These are phyloP conservation scores for Chaenogobius annularis DNA, from an alignment of 2,113 vertebrate species.

Conservation along the genomic window DNA sequence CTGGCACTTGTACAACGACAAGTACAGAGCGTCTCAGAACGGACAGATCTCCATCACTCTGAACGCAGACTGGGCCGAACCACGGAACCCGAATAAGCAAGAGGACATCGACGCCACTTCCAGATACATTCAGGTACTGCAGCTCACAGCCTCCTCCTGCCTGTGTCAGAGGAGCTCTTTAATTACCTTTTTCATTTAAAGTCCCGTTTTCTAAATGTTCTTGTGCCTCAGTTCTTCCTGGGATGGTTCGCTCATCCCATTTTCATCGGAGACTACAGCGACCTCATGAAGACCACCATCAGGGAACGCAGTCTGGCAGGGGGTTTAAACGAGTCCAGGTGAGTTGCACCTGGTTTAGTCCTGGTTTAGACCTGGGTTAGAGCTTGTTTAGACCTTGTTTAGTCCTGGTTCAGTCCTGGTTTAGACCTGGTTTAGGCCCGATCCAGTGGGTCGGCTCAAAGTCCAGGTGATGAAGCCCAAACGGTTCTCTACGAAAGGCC, in stretches of 20 bases:
- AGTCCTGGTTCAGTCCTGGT: too few species aligned
- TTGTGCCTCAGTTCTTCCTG: slow-evolving; percentile 82
- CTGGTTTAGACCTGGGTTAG: too few species aligned
- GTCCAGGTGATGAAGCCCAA: too few species aligned
- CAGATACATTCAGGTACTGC: slow-evolving; percentile 81
- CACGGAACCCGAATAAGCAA: slow-evolving; percentile 89
- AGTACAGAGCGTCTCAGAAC: slow-evolving; percentile 80
- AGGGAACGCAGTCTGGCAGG: slow-evolving; percentile 83
- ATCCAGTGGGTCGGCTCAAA: too few species aligned
- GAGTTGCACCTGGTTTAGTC: slow-evolving; percentile 22
- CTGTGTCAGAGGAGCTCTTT: too few species aligned
- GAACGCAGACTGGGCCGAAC: slow-evolving; percentile 92
- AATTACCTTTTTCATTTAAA: too few species aligned
- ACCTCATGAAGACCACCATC: slow-evolving; percentile 89
- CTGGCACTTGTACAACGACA: slow-evolving; percentile 93
- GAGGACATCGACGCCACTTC: slow-evolving; percentile 84
- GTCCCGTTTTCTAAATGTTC: too few species aligned
- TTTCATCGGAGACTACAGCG: slow-evolving; percentile 90
- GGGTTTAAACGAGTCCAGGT: slow-evolving; percentile 84
- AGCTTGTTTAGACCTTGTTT: too few species aligned
- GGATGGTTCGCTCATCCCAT: slow-evolving; percentile 97
- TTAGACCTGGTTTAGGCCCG: too few species aligned
- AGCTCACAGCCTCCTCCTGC: too few species aligned
- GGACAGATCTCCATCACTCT: slow-evolving; percentile 91
- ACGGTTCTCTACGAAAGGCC: too few species aligned